Conservation (phyloP, 2,888 invertebrate genomes). For the Isoperla grammatica region DNA sequence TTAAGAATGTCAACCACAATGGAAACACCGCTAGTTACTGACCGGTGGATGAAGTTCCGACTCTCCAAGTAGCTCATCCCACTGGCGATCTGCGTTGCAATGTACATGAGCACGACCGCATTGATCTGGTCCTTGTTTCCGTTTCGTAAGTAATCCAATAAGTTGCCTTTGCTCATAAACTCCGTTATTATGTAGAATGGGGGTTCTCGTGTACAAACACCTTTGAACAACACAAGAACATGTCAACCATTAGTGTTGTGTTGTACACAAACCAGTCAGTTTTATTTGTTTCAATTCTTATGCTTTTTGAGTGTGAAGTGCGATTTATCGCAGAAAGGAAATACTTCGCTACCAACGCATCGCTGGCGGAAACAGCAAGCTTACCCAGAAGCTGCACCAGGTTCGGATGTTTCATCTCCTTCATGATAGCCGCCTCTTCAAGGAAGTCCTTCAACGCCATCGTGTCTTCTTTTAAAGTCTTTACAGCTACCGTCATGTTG, state of each 20-base stretch:
- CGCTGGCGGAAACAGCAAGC: background rate
- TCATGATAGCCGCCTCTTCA: slow-evolving; percentile 99
- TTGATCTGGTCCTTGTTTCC: slow-evolving; percentile 82
- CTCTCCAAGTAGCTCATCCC: slow-evolving; percentile 98
- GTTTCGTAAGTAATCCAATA: slow-evolving; percentile 90
- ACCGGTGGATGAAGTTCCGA: slow-evolving; percentile 90
- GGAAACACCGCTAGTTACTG: slow-evolving; percentile 28
- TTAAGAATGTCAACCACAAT: too few species aligned
- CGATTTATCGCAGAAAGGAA: too few species aligned
- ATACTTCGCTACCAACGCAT: background rate
- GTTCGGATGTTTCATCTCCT: slow-evolving; percentile 99
- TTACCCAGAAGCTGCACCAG: slow-evolving; percentile 88
- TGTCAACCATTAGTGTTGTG: too few species aligned
- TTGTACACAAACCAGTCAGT: too few species aligned
- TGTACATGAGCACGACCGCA: slow-evolving; percentile 95
- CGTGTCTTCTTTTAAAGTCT: slow-evolving; percentile 98
- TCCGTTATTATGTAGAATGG: slow-evolving; percentile 99
- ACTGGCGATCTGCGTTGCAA: slow-evolving; percentile 99
- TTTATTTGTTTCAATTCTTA: too few species aligned
- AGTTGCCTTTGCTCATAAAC: slow-evolving; percentile 98
- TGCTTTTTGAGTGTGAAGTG: too few species aligned
- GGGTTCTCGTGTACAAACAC: slow-evolving; percentile 96
- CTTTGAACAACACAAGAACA: slow-evolving; percentile 33
- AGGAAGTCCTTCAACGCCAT: slow-evolving; percentile 99
- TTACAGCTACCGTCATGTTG: slow-evolving; percentile 96